Evolutionary conservation across 1,140 invertebrate genomes (phyloP).

Genomic region (Euura saliciscinereae): DNA sequence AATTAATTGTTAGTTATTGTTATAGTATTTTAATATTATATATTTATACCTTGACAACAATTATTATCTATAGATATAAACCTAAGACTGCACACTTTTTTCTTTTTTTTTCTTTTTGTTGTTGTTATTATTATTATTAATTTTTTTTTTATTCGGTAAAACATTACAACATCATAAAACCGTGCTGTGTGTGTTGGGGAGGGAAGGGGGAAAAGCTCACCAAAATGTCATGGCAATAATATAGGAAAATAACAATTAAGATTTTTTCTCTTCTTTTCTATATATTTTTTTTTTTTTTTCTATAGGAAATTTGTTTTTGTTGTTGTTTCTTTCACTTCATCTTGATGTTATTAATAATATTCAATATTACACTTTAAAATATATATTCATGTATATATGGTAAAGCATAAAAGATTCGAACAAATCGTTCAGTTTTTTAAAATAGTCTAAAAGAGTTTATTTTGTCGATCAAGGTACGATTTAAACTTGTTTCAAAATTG

Average conservation of each 20-base stretch:
- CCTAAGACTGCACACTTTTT: constrained; percentile 15
- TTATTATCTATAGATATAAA: constrained; percentile 19
- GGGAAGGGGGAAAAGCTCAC: too few relatives aligned
- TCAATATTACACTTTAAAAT: constrained; percentile 10
- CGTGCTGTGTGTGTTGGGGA: constrained; percentile 2
- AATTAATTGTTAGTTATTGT: constrained; percentile 8
- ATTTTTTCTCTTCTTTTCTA: too few relatives aligned
- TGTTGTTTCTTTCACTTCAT: too few relatives aligned
- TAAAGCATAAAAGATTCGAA: constrained; percentile 13
- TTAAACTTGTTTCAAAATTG: constrained; percentile 5
- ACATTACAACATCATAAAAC: constrained; percentile 5
- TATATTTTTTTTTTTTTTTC: too few relatives aligned
- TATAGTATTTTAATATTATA: constrained; percentile 19
- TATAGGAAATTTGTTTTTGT: too few relatives aligned
- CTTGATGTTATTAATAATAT: constrained; percentile 7
- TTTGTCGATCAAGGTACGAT: constrained; percentile 7
- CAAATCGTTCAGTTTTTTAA: constrained; percentile 11
- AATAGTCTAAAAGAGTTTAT: constrained; percentile 24
- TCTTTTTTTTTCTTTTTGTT: too few relatives aligned
- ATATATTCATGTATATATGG: too few relatives aligned
- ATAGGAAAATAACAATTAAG: constrained; percentile 4
- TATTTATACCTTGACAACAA: constrained; percentile 21
- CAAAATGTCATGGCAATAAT: constrained; percentile 13
- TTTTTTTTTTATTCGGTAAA: neutral
- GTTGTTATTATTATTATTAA: too few relatives aligned